Evolutionary conservation across 2,888 invertebrate species (phyloP).

Genomic region (Cynaeus angustus): DNA sequence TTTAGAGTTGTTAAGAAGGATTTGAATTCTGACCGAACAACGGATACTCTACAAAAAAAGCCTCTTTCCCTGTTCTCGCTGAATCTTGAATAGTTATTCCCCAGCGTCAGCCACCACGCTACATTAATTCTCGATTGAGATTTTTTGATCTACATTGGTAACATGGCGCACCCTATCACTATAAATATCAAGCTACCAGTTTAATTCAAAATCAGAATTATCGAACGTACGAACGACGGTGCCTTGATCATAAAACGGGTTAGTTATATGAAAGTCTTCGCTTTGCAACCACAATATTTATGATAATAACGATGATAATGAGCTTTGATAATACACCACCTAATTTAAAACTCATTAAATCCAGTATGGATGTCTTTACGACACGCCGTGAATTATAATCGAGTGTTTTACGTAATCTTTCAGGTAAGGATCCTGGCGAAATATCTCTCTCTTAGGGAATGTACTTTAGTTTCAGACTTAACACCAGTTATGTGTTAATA

Average conservation of each 20-base stretch:
- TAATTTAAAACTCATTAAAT: conserved; percentile 35
- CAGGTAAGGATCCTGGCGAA: no score
- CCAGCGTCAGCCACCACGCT: conserved; percentile 20
- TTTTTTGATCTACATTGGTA: conserved; percentile 23
- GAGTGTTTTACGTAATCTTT: no score
- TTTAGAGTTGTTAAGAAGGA: not conserved
- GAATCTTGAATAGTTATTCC: conserved; percentile 21
- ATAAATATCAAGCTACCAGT: conserved; percentile 15
- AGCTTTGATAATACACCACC: conserved; percentile 27
- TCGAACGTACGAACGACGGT: not conserved
- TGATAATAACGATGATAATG: conserved; percentile 34
- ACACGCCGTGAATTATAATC: conserved; percentile 1
- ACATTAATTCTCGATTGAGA: conserved; percentile 30
- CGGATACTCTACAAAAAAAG: conserved; percentile 1
- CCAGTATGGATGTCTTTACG: conserved; percentile 24
- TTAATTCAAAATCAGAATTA: conserved; percentile 13
- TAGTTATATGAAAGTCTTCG: conserved; percentile 6
- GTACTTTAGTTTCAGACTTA: not conserved
- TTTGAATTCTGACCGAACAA: conserved; percentile 12
- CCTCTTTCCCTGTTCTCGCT: conserved; percentile 8
- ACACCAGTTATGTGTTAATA: no score
- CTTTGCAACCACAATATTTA: conserved; percentile 29
- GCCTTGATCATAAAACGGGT: conserved; percentile 12
- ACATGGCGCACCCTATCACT: conserved; percentile 29
- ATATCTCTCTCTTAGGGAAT: not conserved